Evolutionary conservation across 2,113 vertebrate species (phyloP).

Genomic region (Coturnix japonica): DNA sequence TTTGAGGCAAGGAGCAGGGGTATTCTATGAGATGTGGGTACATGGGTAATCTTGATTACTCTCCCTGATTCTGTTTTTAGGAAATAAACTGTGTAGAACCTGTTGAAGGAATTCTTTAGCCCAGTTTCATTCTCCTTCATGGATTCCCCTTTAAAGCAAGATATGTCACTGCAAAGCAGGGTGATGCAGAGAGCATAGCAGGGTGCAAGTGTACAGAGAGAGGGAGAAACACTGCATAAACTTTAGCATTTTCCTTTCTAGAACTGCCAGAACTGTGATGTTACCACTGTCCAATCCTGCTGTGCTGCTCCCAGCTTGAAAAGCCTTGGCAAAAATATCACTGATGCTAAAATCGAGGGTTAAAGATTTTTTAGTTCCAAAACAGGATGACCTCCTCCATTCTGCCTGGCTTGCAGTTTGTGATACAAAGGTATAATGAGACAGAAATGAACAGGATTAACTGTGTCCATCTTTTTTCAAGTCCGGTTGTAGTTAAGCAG

Average conservation of each 20-base stretch:
- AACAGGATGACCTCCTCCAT: neutral
- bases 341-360: neutral
- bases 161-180: neutral
- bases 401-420: neutral
- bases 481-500: neutral
- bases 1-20: neutral
- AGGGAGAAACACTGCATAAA: neutral
- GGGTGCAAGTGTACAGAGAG: neutral
- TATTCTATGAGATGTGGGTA: neutral
- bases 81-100: neutral
- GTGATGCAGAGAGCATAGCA: neutral
- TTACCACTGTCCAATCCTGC: neutral
- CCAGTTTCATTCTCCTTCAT: neutral
- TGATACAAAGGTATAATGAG: neutral
- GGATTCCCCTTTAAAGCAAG: neutral
- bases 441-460: neutral
- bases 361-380: neutral
- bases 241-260: neutral
- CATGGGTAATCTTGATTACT: neutral
- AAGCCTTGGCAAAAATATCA: neutral
- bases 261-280: neutral
- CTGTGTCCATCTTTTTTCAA: neutral
- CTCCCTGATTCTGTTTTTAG: accelerated
- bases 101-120: neutral
- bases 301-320: neutral